Conservation (phyloP, 2,113 vertebrate genomes). For the Bos indicus region DNA sequence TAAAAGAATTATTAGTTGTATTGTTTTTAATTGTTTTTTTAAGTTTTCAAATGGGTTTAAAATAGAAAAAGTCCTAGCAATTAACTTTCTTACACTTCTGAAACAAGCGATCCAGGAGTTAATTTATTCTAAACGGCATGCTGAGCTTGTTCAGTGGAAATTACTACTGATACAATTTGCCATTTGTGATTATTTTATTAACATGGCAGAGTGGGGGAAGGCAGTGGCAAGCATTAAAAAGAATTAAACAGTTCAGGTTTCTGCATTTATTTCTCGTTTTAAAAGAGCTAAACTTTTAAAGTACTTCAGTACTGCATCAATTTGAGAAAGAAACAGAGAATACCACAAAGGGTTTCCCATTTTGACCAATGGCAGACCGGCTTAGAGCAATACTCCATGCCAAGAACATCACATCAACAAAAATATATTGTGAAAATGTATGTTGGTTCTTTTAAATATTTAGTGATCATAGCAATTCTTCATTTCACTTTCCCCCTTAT, state of each 20-base stretch:
- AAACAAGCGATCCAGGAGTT: slow-evolving; percentile 27
- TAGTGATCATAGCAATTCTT: background rate
- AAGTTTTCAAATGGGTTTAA: slow-evolving; percentile 23
- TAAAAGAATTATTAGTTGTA: background rate
- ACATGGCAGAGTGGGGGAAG: background rate
- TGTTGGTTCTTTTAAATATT: background rate
- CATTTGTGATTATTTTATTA: slow-evolving; percentile 45
- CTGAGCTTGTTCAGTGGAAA: slow-evolving; percentile 22
- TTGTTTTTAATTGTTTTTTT: background rate
- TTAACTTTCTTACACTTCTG: slow-evolving; percentile 34
- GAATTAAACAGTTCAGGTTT: background rate
- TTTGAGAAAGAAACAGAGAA: background rate
- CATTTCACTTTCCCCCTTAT: accelerated
- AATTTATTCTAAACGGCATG: slow-evolving; percentile 28
- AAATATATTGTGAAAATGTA: background rate
- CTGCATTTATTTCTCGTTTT: slow-evolving; percentile 1
- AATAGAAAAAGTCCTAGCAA: slow-evolving; percentile 45
- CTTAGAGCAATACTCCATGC: background rate
- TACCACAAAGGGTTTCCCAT: background rate
- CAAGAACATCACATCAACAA: background rate
- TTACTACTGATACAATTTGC: slow-evolving; percentile 43
- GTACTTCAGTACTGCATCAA: background rate
- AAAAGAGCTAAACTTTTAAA: background rate
- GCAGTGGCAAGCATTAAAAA: background rate
- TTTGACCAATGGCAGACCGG: background rate